Evolutionary conservation across 2,797 vertebrate genomes (phyloP).

Genomic region (Melanotaenia parkinsoni): DNA sequence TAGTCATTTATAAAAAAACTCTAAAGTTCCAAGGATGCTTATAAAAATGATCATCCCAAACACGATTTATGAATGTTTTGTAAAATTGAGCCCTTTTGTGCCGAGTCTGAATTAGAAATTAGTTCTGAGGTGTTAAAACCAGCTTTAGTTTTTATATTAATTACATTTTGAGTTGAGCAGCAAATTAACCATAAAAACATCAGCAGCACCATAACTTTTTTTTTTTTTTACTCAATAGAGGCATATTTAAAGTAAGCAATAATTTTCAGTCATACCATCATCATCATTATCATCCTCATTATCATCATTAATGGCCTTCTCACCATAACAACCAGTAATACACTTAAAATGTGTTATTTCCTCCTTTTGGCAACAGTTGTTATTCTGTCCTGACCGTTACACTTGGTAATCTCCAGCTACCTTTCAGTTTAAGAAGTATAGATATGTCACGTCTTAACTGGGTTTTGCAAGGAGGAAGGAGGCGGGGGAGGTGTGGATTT

Average conservation of each 20-base stretch:
- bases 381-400: slow-evolving; percentile 17
- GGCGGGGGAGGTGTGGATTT: slow-evolving; percentile 52
- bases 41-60: neutral
- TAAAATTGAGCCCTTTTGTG: neutral
- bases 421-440: slow-evolving; percentile 53
- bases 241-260: neutral
- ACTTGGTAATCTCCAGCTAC: slow-evolving; percentile 49
- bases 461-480: slow-evolving; percentile 40
- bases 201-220: neutral
- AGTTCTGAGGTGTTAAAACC: slow-evolving; percentile 6
- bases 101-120: slow-evolving; percentile 14
- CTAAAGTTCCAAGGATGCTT: neutral
- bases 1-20: neutral
- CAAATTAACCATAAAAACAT: neutral
- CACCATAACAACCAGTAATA: slow-evolving; percentile 12
- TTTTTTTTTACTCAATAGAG: neutral
- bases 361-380: slow-evolving; percentile 7
- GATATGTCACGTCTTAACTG: slow-evolving; percentile 52
- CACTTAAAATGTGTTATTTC: slow-evolving; percentile 1
- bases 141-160: neutral
- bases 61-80: slow-evolving; percentile 2
- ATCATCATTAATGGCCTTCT: slow-evolving; percentile 20
- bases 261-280: slow-evolving; percentile 20
- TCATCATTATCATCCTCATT: slow-evolving; percentile 21
- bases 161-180: slow-evolving; percentile 6